These are phyloP conservation scores for Penaeus japonicus DNA, from an alignment of 1,140 invertebrate species.

Conservation along the genomic window DNA sequence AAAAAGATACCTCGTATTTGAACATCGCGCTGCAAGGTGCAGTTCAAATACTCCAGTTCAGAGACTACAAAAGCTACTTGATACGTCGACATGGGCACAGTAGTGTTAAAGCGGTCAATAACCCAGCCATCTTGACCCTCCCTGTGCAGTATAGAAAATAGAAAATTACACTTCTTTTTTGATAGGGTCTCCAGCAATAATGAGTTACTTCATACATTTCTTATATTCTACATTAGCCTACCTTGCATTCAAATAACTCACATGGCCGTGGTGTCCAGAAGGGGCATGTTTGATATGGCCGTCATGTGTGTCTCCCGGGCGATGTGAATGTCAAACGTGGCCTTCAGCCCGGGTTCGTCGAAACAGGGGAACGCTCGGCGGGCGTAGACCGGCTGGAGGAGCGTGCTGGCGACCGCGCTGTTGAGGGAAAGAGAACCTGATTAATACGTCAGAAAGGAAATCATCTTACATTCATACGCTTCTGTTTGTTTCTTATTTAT, in stretches of 20 bases:
- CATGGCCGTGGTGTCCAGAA: constrained; percentile 63
- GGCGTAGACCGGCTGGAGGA: background rate
- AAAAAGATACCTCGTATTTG: constrained; percentile 78
- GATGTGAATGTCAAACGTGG: background rate
- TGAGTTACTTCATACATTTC: background rate
- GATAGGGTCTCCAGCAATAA: too few relatives aligned
- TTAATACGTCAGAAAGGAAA: too few relatives aligned
- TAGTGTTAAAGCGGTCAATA: constrained; percentile 78
- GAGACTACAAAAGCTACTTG: constrained; percentile 85
- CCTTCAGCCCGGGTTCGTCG: background rate
- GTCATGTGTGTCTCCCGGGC: constrained; percentile 60
- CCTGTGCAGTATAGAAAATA: background rate
- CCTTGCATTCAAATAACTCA: constrained; percentile 63
- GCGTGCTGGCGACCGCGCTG: background rate
- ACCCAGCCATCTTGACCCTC: constrained; percentile 73
- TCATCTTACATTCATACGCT: too few relatives aligned
- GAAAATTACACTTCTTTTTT: too few relatives aligned
- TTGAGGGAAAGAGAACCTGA: too few relatives aligned
- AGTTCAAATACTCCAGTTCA: constrained; percentile 72
- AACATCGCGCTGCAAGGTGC: constrained; percentile 91
- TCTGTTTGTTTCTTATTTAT: too few relatives aligned
- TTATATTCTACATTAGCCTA: background rate
- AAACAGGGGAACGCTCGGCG: background rate
- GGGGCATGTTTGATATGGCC: constrained; percentile 65
- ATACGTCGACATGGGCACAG: constrained; percentile 84